Base-by-base conservation (phyloP, 2,888 invertebrate genomes). In the Cheilosia pagana region DNA sequence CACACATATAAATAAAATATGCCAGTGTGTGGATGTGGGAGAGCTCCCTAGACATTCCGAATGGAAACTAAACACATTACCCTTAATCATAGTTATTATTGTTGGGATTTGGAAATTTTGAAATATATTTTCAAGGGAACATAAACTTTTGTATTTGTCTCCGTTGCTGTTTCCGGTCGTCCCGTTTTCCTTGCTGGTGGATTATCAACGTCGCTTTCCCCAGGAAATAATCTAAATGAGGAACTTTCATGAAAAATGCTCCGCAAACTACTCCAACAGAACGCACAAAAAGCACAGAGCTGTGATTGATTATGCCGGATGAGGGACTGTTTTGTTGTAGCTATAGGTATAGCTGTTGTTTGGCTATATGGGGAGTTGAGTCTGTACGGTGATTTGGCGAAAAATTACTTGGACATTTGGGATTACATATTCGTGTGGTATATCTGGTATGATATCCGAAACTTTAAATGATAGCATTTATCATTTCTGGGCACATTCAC, bases 41-140 rank as follows among this genome's bases (percentile, higher is more conserved):
- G 53, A 12, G 12, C 23, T 25, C 23, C 45, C 41, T 21, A 57
- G 48, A 76, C 35, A 52, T 25, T 16, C 23, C 4, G 25, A 12
- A 28, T 25, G 14, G 57, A 52, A 78, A 71, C 78, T 71, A 41
- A 63, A 41, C 39, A 70, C 78, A 78, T 71, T 78, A 78, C 65
- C 71, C 63, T 71, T 71, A 78, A 65, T 78, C 78, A 71, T 63
- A 57, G 71, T 63, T 65, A 78, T 78, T 71, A 78, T 63, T 59
- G 59, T 59, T 57, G 63, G 63, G 70, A 63, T 71, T 78, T 77
- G 77, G 19, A 78, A 78, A 78, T 59, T 71, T 78, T 78, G 71
- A 77, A 71, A 63, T 71, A 63, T 71, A 78, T 78, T 71, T 71
- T 63, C 78, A 52, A 59, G 63, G 57, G 45, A 78, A 78, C 71